phyloP scores from a whole-genome alignment of 1,140 invertebrate genomes.

The Drosophila kikkawai region DNA sequence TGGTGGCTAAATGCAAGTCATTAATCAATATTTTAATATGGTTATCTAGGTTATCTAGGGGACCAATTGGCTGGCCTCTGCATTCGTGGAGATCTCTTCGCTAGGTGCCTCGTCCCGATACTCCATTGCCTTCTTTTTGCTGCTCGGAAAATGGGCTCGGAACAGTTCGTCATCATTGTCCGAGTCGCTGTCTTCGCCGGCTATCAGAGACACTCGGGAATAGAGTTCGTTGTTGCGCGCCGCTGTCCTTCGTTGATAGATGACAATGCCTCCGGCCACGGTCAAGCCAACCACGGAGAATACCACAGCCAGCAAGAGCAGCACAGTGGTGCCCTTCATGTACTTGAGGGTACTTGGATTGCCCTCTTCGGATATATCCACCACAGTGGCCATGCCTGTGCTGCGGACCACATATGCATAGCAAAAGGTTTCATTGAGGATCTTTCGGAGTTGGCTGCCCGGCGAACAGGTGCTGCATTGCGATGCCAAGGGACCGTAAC shows the following conservation, averaged over 20 bases:
- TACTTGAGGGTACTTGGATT: conserved; percentile 13
- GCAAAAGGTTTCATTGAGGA: conserved; percentile 71
- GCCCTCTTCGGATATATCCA: conserved; percentile 39
- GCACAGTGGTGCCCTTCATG: conserved; percentile 42
- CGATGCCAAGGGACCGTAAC: conserved; percentile 58
- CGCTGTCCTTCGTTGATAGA: conserved; percentile 31
- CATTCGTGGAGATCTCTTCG: background rate
- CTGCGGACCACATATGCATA: conserved; percentile 76
- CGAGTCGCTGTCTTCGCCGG: conserved; percentile 60
- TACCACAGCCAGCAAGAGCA: conserved; percentile 44
- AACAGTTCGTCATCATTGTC: conserved; percentile 60
- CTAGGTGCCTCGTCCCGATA: conserved; percentile 51
- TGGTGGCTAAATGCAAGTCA: conserved; percentile 29
- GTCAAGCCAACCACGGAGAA: conserved; percentile 50
- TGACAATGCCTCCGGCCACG: conserved; percentile 46
- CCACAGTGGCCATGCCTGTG: conserved; percentile 57
- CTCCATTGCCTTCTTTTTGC: conserved; percentile 18
- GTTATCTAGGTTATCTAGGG: conserved; percentile 26
- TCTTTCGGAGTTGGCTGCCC: conserved; percentile 70
- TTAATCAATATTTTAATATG: conserved; percentile 1
- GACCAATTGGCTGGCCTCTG: conserved; percentile 12
- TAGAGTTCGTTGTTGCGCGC: conserved; percentile 43
- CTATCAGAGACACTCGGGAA: conserved; percentile 61
- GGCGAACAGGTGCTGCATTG: conserved; percentile 72
- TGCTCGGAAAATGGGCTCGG: conserved; percentile 11